These are phyloP conservation scores for Chaetodon trifascialis DNA, from an alignment of 2,113 vertebrate species.

Conservation along the genomic window DNA sequence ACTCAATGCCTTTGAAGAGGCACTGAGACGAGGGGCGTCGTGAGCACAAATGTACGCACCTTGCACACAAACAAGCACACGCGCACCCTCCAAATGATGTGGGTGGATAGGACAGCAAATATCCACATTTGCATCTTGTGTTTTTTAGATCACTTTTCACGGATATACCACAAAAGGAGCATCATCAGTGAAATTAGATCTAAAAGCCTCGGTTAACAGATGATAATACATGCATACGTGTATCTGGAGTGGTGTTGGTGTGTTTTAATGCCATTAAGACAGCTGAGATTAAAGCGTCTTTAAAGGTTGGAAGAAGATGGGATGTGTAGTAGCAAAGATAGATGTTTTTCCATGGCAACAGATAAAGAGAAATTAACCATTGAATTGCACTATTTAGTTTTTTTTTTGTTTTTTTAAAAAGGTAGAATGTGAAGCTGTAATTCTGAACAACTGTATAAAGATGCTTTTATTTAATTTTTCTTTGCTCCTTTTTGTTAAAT, in stretches of 20 bases:
- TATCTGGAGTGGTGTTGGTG: slow-evolving; percentile 49
- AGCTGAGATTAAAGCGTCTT: slow-evolving; percentile 70
- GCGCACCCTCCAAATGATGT: slow-evolving; percentile 64
- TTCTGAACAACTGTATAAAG: neutral
- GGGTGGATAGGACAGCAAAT: slow-evolving; percentile 65
- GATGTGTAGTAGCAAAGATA: slow-evolving; percentile 17
- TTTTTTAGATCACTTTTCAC: slow-evolving; percentile 64
- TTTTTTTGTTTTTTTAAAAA: neutral
- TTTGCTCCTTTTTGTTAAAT: neutral
- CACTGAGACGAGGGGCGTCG: slow-evolving; percentile 75
- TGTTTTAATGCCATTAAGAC: slow-evolving; percentile 63
- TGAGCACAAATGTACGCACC: slow-evolving; percentile 67
- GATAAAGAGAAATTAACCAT: slow-evolving; percentile 41
- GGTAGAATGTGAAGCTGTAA: neutral
- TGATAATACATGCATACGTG: slow-evolving; percentile 58
- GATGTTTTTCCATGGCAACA: slow-evolving; percentile 33
- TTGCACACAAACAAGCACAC: slow-evolving; percentile 46
- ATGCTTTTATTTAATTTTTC: slow-evolving; percentile 5
- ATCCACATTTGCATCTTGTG: slow-evolving; percentile 75
- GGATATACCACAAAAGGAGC: slow-evolving; percentile 70
- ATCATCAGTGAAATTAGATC: slow-evolving; percentile 62
- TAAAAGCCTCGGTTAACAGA: slow-evolving; percentile 67
- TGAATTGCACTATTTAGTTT: slow-evolving; percentile 41
- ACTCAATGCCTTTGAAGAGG: slow-evolving; percentile 86
- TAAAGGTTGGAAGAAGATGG: slow-evolving; percentile 35